Percentiles rank a stretch among this genome's conserved stretches.
These are phyloP conservation scores for Tipula helvola DNA, from an alignment of 2,888 invertebrate genomes.

Conservation along the genomic window DNA sequence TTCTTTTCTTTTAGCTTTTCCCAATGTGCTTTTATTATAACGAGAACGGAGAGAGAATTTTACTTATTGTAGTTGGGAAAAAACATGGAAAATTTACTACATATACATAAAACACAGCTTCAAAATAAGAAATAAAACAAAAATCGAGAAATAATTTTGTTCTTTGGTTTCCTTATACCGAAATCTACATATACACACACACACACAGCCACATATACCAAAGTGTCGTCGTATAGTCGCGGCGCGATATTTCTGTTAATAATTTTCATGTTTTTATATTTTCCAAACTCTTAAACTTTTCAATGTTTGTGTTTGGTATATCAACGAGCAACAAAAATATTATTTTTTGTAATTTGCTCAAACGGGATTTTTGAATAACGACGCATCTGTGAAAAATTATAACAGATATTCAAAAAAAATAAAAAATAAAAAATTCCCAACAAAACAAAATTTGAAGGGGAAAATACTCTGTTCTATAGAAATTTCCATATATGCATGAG, in stretches of 20 bases:
- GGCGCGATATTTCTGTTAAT: background rate
- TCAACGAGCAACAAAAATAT: background rate
- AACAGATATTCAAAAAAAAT: background rate
- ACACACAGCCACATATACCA: background rate
- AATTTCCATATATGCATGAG: background rate
- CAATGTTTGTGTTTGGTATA: background rate
- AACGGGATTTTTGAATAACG: background rate
- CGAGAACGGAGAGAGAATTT: background rate
- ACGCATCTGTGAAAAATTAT: background rate
- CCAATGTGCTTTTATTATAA: background rate
- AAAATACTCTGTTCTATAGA: background rate
- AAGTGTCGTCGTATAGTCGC: background rate
- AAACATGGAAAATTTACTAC: background rate
- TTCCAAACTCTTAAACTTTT: background rate
- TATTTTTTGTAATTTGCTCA: background rate
- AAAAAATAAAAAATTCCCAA: too few species aligned
- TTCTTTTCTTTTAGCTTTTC: background rate
- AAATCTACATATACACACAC: background rate
- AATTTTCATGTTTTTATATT: background rate
- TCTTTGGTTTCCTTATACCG: background rate
- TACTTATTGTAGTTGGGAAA: background rate
- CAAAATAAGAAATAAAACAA: background rate
- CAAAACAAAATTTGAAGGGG: background rate
- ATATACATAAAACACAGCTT: background rate
- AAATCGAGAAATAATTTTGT: background rate